A percentile compares a stretch with the other conserved stretches of the same genome.
These are phyloP conservation scores for Pseudomyrmex pallidus DNA, from an alignment of 1,140 invertebrate genomes.

Conservation along the genomic window DNA sequence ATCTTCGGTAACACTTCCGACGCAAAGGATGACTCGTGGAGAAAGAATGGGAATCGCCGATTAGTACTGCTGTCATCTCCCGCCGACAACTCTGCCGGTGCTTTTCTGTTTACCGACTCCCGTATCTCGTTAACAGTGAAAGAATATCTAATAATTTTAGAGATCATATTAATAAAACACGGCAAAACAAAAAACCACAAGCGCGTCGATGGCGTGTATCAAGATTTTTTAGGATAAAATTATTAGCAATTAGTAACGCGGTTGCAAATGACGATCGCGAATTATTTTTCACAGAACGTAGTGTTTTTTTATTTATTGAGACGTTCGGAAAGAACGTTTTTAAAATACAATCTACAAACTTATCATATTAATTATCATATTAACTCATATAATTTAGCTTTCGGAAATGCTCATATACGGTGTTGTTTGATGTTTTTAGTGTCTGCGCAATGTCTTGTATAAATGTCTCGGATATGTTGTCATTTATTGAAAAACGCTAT, in stretches of 20 bases:
- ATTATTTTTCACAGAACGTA: not conserved
- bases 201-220: not conserved
- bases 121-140: conserved; percentile 33
- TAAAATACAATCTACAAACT: too few species aligned
- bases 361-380: not conserved
- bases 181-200: conserved; percentile 24
- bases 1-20: conserved; percentile 51
- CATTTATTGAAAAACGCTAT: too few species aligned
- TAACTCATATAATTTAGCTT: too few species aligned
- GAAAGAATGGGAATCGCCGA: not conserved
- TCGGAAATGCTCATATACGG: too few species aligned
- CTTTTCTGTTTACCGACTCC: conserved; percentile 32
- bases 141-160: conserved; percentile 1
- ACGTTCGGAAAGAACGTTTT: too few species aligned
- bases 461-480: too few species aligned
- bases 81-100: not conserved
- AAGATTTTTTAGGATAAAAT: not conserved
- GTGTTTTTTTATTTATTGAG: too few species aligned
- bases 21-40: conserved; percentile 20
- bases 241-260: not conserved
- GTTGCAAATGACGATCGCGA: not conserved
- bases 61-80: conserved; percentile 27
- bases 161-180: conserved; percentile 10
- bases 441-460: not conserved
- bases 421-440: not conserved